A percentile compares a stretch with the other conserved stretches of the same genome.
phyloP scores from a whole-genome alignment of 2,888 invertebrate species.

The Anorthoa munda region DNA sequence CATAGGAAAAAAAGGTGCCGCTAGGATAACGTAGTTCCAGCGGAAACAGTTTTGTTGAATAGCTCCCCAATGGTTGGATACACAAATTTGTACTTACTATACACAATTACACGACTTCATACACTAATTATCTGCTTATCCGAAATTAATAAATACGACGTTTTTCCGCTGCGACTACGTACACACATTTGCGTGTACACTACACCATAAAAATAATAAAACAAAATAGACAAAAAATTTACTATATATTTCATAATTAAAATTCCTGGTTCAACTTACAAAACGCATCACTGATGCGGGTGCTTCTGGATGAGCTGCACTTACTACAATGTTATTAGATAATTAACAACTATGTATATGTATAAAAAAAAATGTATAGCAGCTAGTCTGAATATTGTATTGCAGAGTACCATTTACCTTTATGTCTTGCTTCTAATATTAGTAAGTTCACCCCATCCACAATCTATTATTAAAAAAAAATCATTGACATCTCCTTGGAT shows the following conservation, averaged over 20 bases:
- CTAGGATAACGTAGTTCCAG: no score
- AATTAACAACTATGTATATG: slow-evolving; percentile 42
- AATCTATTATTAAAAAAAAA: slow-evolving; percentile 69
- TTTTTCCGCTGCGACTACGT: no score
- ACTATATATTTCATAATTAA: slow-evolving; percentile 68
- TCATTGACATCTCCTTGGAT: slow-evolving; percentile 71
- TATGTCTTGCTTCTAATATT: slow-evolving; percentile 54
- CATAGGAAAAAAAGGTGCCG: no score
- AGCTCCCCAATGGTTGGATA: no score
- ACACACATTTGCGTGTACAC: background rate
- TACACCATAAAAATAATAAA: slow-evolving; percentile 49
- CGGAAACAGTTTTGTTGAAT: no score
- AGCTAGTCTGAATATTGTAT: slow-evolving; percentile 56
- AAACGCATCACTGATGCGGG: slow-evolving; percentile 80
- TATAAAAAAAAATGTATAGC: slow-evolving; percentile 48
- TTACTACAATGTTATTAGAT: slow-evolving; percentile 68
- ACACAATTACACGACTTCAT: no score
- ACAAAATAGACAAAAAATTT: slow-evolving; percentile 70
- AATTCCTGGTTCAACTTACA: slow-evolving; percentile 73
- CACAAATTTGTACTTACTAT: no score
- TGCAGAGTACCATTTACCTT: slow-evolving; percentile 53
- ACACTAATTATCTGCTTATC: no score
- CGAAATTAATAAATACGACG: no score
- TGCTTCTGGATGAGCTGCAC: slow-evolving; percentile 77
- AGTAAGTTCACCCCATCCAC: slow-evolving; percentile 79